Conservation (phyloP, 2,113 vertebrate genomes). For the Nothocercus nigrocapillus region DNA sequence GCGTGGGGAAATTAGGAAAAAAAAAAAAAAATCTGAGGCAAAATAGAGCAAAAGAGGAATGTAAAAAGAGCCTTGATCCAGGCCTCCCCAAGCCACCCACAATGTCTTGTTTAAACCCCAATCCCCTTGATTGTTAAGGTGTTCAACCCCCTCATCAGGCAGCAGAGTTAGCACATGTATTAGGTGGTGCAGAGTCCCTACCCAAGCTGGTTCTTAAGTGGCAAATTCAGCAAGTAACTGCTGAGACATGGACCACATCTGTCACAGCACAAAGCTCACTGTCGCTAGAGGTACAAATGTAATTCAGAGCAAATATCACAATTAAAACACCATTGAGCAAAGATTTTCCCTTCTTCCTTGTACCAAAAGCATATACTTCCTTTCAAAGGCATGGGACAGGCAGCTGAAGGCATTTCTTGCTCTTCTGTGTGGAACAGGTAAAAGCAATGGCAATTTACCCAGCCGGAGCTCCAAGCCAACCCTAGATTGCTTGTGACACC, state of each 20-base stretch:
- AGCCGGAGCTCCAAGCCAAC: neutral
- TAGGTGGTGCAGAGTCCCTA: accelerated
- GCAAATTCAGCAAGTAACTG: neutral
- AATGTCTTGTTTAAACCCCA: neutral
- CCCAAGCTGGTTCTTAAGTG: neutral
- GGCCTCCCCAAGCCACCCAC: neutral
- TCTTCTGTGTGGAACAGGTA: accelerated
- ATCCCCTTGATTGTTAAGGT: neutral
- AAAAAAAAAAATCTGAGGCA: neutral
- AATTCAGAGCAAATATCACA: neutral
- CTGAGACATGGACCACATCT: accelerated
- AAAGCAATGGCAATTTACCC: neutral
- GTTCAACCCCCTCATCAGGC: neutral
- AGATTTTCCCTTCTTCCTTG: neutral
- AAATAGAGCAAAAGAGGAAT: neutral
- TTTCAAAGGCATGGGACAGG: accelerated
- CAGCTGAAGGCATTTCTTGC: neutral
- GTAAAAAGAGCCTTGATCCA: neutral
- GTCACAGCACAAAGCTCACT: neutral
- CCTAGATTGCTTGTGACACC: neutral
- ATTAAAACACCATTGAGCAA: neutral
- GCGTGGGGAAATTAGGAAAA: neutral
- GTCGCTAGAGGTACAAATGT: neutral
- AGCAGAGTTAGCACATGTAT: neutral
- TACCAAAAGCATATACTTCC: accelerated